These are phyloP conservation scores for Philaethria dido DNA, from an alignment of 2,888 invertebrate genomes.

Conservation along the genomic window DNA sequence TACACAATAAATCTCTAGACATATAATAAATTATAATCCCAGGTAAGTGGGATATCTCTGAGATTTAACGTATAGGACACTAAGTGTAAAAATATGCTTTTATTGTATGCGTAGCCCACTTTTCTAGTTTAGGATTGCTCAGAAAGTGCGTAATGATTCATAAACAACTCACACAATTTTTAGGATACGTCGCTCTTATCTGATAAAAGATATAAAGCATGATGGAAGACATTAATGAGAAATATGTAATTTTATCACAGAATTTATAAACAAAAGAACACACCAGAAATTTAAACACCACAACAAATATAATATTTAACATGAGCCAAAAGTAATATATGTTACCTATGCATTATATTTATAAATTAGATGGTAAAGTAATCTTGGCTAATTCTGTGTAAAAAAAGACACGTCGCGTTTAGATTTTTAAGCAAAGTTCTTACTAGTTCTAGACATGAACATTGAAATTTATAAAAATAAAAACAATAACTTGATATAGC, in stretches of 20 bases:
- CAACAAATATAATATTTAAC: not conserved
- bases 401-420: too few species aligned
- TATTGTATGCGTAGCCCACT: conserved; percentile 48
- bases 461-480: too few species aligned
- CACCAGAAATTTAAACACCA: not conserved
- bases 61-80: conserved; percentile 33
- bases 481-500: too few species aligned
- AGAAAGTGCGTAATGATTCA: conserved; percentile 43
- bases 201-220: conserved; percentile 12
- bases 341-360: too few species aligned
- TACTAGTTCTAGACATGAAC: too few species aligned
- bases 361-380: too few species aligned
- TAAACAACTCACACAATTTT: conserved; percentile 38
- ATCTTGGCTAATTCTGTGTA: too few species aligned
- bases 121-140: conserved; percentile 44
- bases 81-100: conserved; percentile 43
- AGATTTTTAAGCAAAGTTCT: too few species aligned
- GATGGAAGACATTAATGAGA: not conserved
- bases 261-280: not conserved
- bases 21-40: not conserved
- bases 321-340: not conserved
- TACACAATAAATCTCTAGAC: too few species aligned
- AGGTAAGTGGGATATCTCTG: not conserved
- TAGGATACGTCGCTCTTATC: conserved; percentile 26
- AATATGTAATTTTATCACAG: not conserved